phyloP scores from a whole-genome alignment of 2,797 vertebrate species.

The Alca torda region DNA sequence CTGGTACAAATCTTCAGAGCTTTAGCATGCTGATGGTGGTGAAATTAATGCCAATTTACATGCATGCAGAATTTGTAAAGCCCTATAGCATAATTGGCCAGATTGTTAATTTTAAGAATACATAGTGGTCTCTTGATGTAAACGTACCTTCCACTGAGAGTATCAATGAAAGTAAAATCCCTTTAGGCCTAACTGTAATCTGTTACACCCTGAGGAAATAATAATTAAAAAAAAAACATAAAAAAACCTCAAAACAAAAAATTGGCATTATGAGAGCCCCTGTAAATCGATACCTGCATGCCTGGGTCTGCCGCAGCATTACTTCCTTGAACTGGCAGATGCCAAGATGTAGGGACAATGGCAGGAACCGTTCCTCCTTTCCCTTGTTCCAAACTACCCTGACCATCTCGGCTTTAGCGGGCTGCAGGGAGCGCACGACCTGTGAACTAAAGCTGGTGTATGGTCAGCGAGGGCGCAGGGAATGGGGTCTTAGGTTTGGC shows the following conservation, averaged over 20 bases:
- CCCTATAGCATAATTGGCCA: neutral
- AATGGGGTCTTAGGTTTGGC: slow-evolving; percentile 2
- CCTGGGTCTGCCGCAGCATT: neutral
- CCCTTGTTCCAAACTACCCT: neutral
- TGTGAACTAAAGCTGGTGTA: neutral
- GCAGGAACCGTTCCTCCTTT: neutral
- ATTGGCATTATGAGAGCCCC: neutral
- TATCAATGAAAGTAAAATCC: neutral
- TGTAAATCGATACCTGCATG: neutral
- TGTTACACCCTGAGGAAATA: neutral
- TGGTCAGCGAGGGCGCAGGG: neutral
- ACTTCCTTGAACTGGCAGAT: neutral
- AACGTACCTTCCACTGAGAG: neutral
- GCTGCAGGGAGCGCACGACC: neutral
- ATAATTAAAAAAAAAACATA: neutral
- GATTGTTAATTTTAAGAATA: neutral
- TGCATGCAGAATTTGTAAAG: neutral
- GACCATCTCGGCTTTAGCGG: neutral
- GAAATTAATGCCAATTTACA: neutral
- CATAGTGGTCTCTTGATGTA: neutral
- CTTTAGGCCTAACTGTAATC: neutral
- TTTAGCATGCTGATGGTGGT: neutral
- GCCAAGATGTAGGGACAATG: neutral
- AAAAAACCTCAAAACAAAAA: no score
- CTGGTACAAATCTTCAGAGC: neutral